Conservation (phyloP, 2,797 vertebrate genomes). For the Artibeus jamaicensis region DNA sequence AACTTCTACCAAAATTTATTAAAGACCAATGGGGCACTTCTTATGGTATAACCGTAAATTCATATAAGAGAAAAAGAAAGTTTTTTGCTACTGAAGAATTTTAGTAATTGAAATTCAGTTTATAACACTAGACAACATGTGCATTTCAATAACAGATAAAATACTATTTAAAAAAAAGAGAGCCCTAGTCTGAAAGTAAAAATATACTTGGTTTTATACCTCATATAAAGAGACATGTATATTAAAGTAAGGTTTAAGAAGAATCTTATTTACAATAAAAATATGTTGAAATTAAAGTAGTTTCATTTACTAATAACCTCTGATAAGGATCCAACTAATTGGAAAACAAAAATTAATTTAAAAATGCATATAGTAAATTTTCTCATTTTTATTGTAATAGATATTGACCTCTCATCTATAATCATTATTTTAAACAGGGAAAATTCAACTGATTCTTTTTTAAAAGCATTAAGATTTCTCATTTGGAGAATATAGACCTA, state of each 20-base stretch:
- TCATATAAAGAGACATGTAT: not conserved
- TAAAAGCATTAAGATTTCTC: not conserved
- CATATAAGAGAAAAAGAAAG: not conserved
- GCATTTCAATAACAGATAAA: slow-evolving; percentile 11
- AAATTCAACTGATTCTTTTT: not conserved
- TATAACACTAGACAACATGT: not conserved
- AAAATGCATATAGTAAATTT: not conserved
- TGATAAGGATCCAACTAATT: not conserved
- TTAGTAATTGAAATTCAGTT: not conserved
- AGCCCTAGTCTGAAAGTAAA: slow-evolving; percentile 8
- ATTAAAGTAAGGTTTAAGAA: slow-evolving; percentile 16
- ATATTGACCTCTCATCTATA: slow-evolving; percentile 18
- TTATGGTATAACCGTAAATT: slow-evolving; percentile 3
- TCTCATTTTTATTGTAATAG: not conserved
- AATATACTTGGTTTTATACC: not conserved
- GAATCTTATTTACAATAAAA: not conserved
- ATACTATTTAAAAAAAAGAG: not conserved
- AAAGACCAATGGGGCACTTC: slow-evolving; percentile 37
- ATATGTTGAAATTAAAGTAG: not conserved
- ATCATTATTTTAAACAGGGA: not conserved
- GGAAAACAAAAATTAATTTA: not conserved
- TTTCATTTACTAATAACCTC: not conserved
- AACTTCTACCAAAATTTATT: slow-evolving; percentile 51
- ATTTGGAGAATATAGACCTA: not conserved
- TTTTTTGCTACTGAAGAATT: not conserved